Evolutionary conservation across 2,888 invertebrate species (phyloP), one percentile per base, ranked within the genome.

Genomic region (Drepana falcataria): DNA sequence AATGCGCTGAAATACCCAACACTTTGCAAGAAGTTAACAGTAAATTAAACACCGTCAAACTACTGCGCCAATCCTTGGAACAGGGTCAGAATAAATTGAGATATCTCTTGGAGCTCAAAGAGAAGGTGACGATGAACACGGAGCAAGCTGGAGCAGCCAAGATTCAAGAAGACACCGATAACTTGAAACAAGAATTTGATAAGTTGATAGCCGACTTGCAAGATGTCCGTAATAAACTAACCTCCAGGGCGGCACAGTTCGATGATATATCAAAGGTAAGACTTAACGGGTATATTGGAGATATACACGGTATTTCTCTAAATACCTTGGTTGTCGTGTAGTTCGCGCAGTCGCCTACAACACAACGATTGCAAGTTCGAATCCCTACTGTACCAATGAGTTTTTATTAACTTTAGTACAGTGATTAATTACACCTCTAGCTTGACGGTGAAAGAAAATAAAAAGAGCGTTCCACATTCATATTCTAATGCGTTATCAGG

Each of bases 51-150:
- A 95, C 95, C 0, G 95, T 98, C 0, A 97, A 98, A 89, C 94
- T 95, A 34, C 93, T 98, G 37, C 93, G 97, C n/a, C 96, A 97
- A 73, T 96, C 96, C 0, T 91, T 98, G 52, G 98, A 98, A 77
- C 97, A 98, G 77, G 98, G 98, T 0, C 97, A 98, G 75, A 90
- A 90, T 53, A 90, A 90, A 63, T 64, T 90, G 4, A 82, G 85
- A 49, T 97, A 97, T 77, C 94, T 97, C 52, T 86, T 97, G 41
- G 98, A 98, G 73, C 89, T 98, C 2, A 98, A 98, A 75, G 98
- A 98, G 80, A 96, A 96, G 74, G 97, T 98, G 0, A 95, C 97
- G 5, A 95, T 98, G 92, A 98, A 97, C 75, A 98, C 98, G 0
- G 97, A 97, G 83, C 95, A 95, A 64, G 93, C 94, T 53, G 98